Base-by-base conservation (phyloP, 2,797 vertebrate genomes). In the Diglossa cyanea region DNA sequence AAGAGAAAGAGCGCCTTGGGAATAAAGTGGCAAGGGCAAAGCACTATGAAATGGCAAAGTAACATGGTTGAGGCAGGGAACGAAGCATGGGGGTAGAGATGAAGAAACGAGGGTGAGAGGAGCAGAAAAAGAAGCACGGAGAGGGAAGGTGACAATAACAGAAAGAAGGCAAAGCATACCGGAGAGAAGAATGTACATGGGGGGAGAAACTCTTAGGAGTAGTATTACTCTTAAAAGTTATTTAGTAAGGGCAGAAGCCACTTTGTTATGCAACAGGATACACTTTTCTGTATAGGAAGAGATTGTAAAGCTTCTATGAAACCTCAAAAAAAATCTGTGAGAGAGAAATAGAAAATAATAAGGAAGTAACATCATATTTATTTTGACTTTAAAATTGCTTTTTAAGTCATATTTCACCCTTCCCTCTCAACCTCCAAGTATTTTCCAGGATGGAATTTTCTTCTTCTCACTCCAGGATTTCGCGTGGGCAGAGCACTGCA, bases 401-500 rank as follows among this genome's bases (percentile, higher is more conserved):
- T 95, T 95, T 85, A 83, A 86, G 88, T 93, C 88, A 67, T 79
- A 89, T 96, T 95, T 93, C 90, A 77, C 35, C 11, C 63, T 72
- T 19, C 47, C n/a, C 30, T 63, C 39, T 58, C 77, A 45, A 58
- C 33, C 48, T 79, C 53, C 77, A 85, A 91, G 53, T 89, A 92
- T 86, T 97, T 95, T 91, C 86, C 81, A 82, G 86, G 68, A 85
- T 65, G 81, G 91, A 97, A 95, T 93, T 95, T 96, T 94, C 65
- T 95, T 78, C 79, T 97, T 93, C 94, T 94, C 93, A 95, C 93
- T 96, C 82, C 73, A 91, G 58, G 87, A 93, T 70, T 92, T 86
- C 11, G 87, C 25, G 78, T 96, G 79, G 92, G 95, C 85, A 91
- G 94, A 94, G 76, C 79, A 84, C 58, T 74, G 5, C 94, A 96